A percentile compares a stretch with the other conserved stretches of the same genome.
phyloP scores from a whole-genome alignment of 2,888 invertebrate species.

The Eupithecia dodoneata region DNA sequence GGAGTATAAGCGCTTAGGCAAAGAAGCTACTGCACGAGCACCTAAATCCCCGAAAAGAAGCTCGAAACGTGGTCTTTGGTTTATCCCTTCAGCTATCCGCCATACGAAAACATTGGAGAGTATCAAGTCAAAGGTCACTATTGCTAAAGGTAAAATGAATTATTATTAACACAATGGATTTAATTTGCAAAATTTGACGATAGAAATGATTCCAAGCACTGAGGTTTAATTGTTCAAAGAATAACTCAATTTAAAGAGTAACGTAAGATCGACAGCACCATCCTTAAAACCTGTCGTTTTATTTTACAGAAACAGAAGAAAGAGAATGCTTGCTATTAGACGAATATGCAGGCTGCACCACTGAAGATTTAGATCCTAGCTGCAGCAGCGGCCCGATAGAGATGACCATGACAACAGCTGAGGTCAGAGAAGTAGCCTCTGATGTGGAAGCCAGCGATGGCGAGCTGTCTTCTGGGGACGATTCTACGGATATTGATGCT shows the following conservation, averaged over 20 bases:
- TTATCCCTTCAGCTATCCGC: slow-evolving; percentile 78
- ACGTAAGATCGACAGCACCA: neutral
- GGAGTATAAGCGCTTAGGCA: slow-evolving; percentile 78
- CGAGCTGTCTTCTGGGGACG: slow-evolving; percentile 85
- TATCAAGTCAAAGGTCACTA: slow-evolving; percentile 75
- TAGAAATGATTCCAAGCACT: neutral
- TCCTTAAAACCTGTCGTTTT: neutral
- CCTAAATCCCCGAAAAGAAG: slow-evolving; percentile 64
- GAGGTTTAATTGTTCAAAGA: neutral
- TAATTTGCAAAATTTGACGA: neutral
- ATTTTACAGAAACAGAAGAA: slow-evolving; percentile 77
- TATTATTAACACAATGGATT: neutral
- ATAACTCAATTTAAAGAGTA: neutral
- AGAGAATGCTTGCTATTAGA: slow-evolving; percentile 85
- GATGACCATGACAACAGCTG: slow-evolving; percentile 61
- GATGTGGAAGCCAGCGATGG: slow-evolving; percentile 81
- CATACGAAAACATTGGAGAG: slow-evolving; percentile 80
- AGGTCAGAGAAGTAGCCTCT: slow-evolving; percentile 68
- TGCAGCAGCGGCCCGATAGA: slow-evolving; percentile 61
- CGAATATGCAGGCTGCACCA: slow-evolving; percentile 78
- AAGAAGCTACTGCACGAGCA: slow-evolving; percentile 59
- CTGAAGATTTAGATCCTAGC: slow-evolving; percentile 70
- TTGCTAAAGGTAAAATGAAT: slow-evolving; percentile 64
- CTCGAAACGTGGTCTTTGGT: slow-evolving; percentile 78
- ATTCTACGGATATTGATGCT: slow-evolving; percentile 90